Percentiles rank a stretch among this genome's conserved stretches.
These are phyloP conservation scores for Hiodon tergisus DNA, from an alignment of 2,113 vertebrate genomes.

Conservation along the genomic window DNA sequence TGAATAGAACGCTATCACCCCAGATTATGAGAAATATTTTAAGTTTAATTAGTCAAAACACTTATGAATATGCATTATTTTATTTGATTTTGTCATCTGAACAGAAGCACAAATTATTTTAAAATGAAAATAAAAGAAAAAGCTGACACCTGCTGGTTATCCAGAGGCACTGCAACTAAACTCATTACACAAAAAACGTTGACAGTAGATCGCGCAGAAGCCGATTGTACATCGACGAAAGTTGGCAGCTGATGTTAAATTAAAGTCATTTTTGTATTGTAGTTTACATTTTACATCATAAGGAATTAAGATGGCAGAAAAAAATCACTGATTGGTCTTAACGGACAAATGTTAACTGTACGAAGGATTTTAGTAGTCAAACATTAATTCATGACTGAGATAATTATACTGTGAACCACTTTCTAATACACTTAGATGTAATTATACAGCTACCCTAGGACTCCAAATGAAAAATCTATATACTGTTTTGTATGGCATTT, in stretches of 20 bases:
- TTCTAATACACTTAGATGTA: neutral
- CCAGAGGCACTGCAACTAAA: conserved; percentile 44
- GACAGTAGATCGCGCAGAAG: neutral
- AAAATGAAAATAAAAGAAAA: conserved; percentile 44
- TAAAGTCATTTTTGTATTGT: too few relatives aligned
- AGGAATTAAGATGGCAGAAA: too few relatives aligned
- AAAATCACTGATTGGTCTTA: too few relatives aligned
- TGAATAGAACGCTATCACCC: too few relatives aligned
- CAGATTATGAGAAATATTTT: neutral
- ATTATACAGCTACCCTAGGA: conserved; percentile 31
- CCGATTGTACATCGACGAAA: neutral
- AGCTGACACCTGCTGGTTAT: conserved; percentile 66
- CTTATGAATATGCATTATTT: neutral
- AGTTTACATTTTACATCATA: too few relatives aligned
- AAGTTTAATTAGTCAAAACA: neutral
- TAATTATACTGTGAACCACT: too few relatives aligned
- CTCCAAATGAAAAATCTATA: conserved; percentile 43
- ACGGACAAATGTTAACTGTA: too few relatives aligned
- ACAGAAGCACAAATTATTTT: conserved; percentile 27
- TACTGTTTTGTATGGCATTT: conserved; percentile 58
- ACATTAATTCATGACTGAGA: too few relatives aligned
- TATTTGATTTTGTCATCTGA: neutral
- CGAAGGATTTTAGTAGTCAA: too few relatives aligned
- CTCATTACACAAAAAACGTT: neutral
- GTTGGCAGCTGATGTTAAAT: neutral